Conservation (phyloP, 2,888 invertebrate species). For the Oscheius sp. region DNA sequence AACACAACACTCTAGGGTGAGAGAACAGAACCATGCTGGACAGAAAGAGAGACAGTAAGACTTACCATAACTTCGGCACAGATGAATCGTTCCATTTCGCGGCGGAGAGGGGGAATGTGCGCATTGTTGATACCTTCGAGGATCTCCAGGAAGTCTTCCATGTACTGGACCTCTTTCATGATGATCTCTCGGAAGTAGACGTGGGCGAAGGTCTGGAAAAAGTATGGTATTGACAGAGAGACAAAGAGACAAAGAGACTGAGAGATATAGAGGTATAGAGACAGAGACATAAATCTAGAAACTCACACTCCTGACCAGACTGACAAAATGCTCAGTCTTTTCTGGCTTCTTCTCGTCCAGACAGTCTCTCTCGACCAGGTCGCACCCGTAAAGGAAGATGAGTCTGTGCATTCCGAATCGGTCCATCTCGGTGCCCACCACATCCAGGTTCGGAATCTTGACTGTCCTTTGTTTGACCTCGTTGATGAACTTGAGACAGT, state of each 20-base stretch:
- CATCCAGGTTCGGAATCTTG: conserved; percentile 49
- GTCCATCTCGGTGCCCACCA: conserved; percentile 12
- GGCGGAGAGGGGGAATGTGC: conserved; percentile 65
- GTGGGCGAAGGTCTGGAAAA: conserved; percentile 44
- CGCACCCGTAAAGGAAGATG: conserved; percentile 63
- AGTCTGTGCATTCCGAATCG: conserved; percentile 56
- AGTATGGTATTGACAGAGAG: not conserved
- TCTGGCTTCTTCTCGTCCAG: conserved; percentile 42
- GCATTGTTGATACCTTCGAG: conserved; percentile 65
- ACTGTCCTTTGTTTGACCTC: conserved; percentile 49
- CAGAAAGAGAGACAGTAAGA: conserved; percentile 26
- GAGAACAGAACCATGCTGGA: not conserved
- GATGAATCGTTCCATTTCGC: conserved; percentile 70
- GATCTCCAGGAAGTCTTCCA: conserved; percentile 68
- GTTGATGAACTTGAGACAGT: conserved; percentile 59
- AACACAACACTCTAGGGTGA: conserved; percentile 13
- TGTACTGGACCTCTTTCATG: conserved; percentile 60
- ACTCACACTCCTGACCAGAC: conserved; percentile 52
- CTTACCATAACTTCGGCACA: conserved; percentile 68
- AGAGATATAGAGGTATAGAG: too few relatives aligned
- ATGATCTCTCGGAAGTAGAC: conserved; percentile 68
- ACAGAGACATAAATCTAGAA: not conserved
- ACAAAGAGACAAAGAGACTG: not conserved
- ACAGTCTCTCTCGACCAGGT: conserved; percentile 45
- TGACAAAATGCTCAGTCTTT: conserved; percentile 44